These are phyloP conservation scores for Erannis defoliaria DNA, from an alignment of 2,888 invertebrate species.

Conservation along the genomic window DNA sequence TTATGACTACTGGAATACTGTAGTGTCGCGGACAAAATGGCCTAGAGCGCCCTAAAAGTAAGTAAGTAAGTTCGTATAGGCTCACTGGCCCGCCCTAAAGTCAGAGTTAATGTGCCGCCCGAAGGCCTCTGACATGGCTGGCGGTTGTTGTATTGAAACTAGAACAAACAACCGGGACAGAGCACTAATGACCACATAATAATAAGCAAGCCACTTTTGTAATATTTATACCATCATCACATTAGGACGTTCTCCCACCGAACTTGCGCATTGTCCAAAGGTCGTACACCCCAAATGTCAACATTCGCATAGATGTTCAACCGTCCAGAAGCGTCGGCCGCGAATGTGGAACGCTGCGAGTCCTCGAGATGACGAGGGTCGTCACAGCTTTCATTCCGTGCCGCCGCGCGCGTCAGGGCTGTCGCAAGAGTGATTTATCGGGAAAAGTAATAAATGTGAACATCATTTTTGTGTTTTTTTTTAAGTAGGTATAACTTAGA, in stretches of 20 bases:
- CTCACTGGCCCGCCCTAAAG: too few relatives aligned
- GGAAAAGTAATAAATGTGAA: conserved; percentile 12
- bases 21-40: too few relatives aligned
- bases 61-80: too few relatives aligned
- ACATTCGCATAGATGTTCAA: conserved; percentile 34
- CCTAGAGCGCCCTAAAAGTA: too few relatives aligned
- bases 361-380: conserved; percentile 74
- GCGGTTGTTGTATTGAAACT: too few relatives aligned
- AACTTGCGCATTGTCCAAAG: conserved; percentile 4
- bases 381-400: conserved; percentile 68
- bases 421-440: conserved; percentile 45
- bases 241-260: background rate
- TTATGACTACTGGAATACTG: too few relatives aligned
- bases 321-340: conserved; percentile 37
- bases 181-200: too few relatives aligned
- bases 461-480: conserved; percentile 12
- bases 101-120: too few relatives aligned
- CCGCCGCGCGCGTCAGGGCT: conserved; percentile 58
- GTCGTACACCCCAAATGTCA: conserved; percentile 36
- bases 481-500: background rate
- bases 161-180: too few relatives aligned
- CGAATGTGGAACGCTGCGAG: conserved; percentile 62
- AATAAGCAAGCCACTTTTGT: too few relatives aligned
- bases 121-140: too few relatives aligned
- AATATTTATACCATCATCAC: background rate